Evolutionary conservation across 2,113 vertebrate species (phyloP).

Genomic region (Bubalus kerabau): DNA sequence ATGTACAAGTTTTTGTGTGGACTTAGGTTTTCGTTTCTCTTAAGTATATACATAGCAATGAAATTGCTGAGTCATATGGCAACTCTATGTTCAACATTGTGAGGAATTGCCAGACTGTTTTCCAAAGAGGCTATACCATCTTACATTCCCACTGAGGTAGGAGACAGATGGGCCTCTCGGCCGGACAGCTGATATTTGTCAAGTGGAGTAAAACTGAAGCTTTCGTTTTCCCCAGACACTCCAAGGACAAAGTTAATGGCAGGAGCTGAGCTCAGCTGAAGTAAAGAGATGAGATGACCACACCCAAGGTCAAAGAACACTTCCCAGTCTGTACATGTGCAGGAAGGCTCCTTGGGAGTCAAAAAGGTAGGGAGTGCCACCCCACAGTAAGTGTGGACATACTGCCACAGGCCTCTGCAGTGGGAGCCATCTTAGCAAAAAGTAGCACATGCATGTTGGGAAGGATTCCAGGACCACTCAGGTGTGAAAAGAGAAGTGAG

Average conservation of each 20-base stretch:
- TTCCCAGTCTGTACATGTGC: not conserved
- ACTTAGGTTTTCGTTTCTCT: not conserved
- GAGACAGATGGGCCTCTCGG: not conserved
- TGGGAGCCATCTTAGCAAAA: not conserved
- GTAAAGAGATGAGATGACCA: not conserved
- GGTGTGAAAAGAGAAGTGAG: not conserved
- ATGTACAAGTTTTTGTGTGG: not conserved
- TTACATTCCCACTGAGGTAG: not conserved
- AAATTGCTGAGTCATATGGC: not conserved
- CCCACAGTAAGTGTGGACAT: not conserved
- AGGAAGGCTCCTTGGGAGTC: not conserved
- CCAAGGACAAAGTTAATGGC: not conserved
- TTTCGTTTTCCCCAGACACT: not conserved
- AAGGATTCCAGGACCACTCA: not conserved
- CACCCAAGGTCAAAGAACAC: not conserved
- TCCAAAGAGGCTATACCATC: not conserved
- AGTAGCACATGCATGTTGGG: not conserved
- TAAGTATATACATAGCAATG: not conserved
- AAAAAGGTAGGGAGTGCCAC: not conserved
- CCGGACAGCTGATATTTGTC: not conserved
- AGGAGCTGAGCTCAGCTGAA: not conserved
- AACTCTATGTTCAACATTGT: not conserved
- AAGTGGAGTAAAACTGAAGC: not conserved
- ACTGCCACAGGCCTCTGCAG: not conserved
- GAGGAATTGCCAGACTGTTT: not conserved